Conservation (phyloP, 1,140 invertebrate species). For the Ceratosolen fusciceps region DNA sequence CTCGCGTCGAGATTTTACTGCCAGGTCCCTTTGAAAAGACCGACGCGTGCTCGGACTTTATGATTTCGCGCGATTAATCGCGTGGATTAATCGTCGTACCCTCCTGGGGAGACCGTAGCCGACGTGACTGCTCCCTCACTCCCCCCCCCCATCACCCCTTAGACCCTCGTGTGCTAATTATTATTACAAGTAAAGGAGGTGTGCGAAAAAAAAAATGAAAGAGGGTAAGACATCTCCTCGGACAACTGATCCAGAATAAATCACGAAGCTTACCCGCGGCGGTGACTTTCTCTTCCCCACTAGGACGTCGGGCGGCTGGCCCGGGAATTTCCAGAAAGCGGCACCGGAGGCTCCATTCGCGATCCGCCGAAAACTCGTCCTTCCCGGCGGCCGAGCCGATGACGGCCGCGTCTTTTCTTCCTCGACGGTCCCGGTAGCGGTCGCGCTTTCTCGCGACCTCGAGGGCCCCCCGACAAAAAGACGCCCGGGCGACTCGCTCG, state of each 20-base stretch:
- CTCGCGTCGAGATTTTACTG: too few relatives aligned
- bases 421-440: not conserved
- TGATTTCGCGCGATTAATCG: too few relatives aligned
- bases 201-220: conserved; percentile 10
- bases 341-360: conserved; percentile 6
- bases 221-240: not conserved
- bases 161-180: too few relatives aligned
- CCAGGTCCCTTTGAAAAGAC: too few relatives aligned
- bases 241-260: not conserved
- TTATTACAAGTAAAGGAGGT: not conserved
- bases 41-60: too few relatives aligned
- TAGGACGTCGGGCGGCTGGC: not conserved
- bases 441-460: not conserved
- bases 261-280: conserved; percentile 33
- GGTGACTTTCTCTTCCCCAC: conserved; percentile 23
- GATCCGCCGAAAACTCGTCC: conserved; percentile 4
- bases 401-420: not conserved
- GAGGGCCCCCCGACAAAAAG: not conserved
- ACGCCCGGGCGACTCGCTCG: too few relatives aligned
- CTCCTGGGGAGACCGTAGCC: too few relatives aligned
- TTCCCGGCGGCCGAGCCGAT: not conserved
- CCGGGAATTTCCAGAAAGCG: conserved; percentile 28
- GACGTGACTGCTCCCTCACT: too few relatives aligned
- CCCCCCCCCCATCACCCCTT: too few relatives aligned
- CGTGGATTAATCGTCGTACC: too few relatives aligned